These are phyloP conservation scores for Erebia palarica DNA, from an alignment of 2,888 invertebrate species.

Conservation along the genomic window DNA sequence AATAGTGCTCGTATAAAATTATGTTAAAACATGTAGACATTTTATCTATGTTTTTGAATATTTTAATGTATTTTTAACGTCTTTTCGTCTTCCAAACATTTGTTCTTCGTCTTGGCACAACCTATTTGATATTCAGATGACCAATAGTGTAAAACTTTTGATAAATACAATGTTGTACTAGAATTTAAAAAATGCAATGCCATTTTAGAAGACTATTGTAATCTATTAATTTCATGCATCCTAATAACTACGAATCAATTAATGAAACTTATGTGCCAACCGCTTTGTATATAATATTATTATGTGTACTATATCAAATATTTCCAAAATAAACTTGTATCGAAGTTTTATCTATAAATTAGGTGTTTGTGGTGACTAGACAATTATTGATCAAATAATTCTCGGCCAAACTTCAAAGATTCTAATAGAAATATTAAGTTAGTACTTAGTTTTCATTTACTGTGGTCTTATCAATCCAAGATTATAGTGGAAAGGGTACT, in stretches of 20 bases:
- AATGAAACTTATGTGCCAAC: conserved; percentile 58
- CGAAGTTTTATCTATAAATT: not conserved
- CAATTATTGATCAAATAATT: no score
- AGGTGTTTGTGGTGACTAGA: not conserved
- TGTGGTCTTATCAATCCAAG: no score
- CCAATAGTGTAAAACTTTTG: conserved; percentile 62
- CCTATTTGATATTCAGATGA: conserved; percentile 64
- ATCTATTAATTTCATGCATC: conserved; percentile 19
- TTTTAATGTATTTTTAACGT: conserved; percentile 16
- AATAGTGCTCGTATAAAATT: not conserved
- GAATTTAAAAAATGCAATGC: conserved; percentile 32
- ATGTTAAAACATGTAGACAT: no score
- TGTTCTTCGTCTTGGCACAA: conserved; percentile 41
- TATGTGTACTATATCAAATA: conserved; percentile 3
- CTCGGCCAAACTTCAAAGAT: no score
- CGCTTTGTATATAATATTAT: conserved; percentile 41
- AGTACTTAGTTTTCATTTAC: no score
- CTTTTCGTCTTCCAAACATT: conserved; percentile 43
- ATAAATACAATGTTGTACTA: conserved; percentile 50
- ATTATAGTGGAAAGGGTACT: no score
- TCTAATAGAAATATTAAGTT: no score
- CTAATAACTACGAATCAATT: conserved; percentile 46
- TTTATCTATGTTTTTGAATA: not conserved
- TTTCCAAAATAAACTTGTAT: conserved; percentile 1
- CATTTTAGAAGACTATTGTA: conserved; percentile 3